Evolutionary conservation across 1,140 invertebrate species (phyloP), one percentile per base, ranked within the genome.

Genomic region (Calliphora vicina): DNA sequence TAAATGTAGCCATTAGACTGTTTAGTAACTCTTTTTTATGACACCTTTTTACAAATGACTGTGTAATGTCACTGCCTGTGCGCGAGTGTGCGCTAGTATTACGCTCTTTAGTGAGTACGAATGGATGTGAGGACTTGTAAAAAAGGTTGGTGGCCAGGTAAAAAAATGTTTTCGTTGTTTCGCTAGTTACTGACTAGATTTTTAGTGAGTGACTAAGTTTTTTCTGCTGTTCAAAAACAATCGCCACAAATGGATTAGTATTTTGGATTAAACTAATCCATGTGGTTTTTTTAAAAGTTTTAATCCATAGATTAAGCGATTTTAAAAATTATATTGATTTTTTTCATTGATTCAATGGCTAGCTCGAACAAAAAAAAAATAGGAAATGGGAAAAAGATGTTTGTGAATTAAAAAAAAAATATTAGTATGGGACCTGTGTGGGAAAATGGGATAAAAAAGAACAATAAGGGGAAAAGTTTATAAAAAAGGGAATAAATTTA

Each of bases 21-120:
- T 35, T 61, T 20, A 71, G 80, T 42, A 81, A 81, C 80, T 81
- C 80, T 81, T 81, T 81, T 81, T 81, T 81, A 81, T 71, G 80
- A n/a, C 80, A 61, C 27, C 73, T 43, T 35, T 23, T 67, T 67
- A 67, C 61, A 67, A 67, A 67, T 20, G 10, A 67, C n/a, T 1
- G 61, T 25, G 1, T 25, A 5, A 20, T 67, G n/a, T 67, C n/a
- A 25, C 61, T 67, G n/a, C 23, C 61, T 67, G n/a, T 25, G 61
- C n/a, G 20, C 61, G 17, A 23, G 0, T 67, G n/a, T 25, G 61
- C 61, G 20, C 61, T 67, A 23, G 9, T 67, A 67, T 25, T 67
- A 67, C 5, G 23, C 20, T 23, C 61, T 67, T 23, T 13, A 6
- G 35, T 35, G 35, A 10, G 35, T 35, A 35, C 35, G 35, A 35